Evolutionary conservation across 2,888 invertebrate species (phyloP).

Genomic region (Exephanes ischioxanthus): DNA sequence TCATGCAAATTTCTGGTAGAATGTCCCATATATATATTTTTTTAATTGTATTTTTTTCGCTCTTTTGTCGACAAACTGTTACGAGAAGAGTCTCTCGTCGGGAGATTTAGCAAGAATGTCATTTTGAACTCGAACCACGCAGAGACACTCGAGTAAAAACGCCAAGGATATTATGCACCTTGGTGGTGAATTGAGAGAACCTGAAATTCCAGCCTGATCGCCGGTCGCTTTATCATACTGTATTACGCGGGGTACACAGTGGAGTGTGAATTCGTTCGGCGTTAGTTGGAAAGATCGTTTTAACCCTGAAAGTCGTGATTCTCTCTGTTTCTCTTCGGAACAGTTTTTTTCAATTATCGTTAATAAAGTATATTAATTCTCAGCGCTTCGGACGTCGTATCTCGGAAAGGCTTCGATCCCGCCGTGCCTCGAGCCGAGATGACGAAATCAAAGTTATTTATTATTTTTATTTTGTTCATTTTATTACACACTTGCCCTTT

Average conservation of each 20-base stretch:
- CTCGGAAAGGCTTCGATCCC: no score
- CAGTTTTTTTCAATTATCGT: slow-evolving; percentile 25
- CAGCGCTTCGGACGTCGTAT: not conserved
- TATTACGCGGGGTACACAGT: slow-evolving; percentile 24
- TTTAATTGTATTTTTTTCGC: no score
- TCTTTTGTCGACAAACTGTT: no score
- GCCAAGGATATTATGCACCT: slow-evolving; percentile 45
- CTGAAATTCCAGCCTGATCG: slow-evolving; percentile 43
- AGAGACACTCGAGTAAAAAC: slow-evolving; percentile 26
- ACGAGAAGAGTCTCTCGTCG: not conserved
- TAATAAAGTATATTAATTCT: slow-evolving; percentile 4
- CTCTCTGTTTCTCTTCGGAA: slow-evolving; percentile 38
- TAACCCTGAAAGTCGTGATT: slow-evolving; percentile 50
- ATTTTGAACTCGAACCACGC: slow-evolving; percentile 55
- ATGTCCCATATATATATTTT: no score
- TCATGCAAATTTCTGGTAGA: no score
- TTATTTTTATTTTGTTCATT: slow-evolving; percentile 13
- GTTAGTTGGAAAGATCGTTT: slow-evolving; percentile 65
- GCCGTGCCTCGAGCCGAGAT: not conserved
- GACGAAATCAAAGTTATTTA: not conserved
- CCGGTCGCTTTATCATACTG: slow-evolving; percentile 53
- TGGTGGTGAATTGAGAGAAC: slow-evolving; percentile 34
- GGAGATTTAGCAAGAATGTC: slow-evolving; percentile 59
- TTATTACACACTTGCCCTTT: not conserved
- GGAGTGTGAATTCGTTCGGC: slow-evolving; percentile 32